A percentile compares a stretch with the other conserved stretches of the same genome.
Conservation (phyloP, 2,888 invertebrate genomes). For the Pyrrhosoma nymphula region DNA sequence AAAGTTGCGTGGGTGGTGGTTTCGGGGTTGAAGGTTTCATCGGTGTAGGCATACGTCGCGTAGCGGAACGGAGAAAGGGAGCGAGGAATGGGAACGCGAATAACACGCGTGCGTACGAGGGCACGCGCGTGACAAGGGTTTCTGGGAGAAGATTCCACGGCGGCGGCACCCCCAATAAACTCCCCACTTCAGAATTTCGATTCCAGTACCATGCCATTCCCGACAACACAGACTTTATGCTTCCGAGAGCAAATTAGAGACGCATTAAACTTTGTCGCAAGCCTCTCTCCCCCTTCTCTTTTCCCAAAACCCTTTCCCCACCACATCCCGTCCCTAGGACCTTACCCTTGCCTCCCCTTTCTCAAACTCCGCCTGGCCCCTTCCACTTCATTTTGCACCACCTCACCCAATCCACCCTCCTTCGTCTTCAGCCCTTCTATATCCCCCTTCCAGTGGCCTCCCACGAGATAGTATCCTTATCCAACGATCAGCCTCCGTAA, state of each 20-base stretch:
- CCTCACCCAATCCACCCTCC: neutral
- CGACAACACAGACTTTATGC: slow-evolving; percentile 41
- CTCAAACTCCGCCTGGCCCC: neutral
- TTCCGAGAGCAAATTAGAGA: slow-evolving; percentile 63
- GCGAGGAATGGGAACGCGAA: neutral
- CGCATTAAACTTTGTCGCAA: slow-evolving; percentile 59
- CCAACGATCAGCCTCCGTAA: neutral
- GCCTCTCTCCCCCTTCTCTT: neutral
- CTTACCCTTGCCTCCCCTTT: neutral
- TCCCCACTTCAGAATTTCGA: neutral
- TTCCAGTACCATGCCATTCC: slow-evolving; percentile 3
- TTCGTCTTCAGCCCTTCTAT: neutral
- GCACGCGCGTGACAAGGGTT: neutral
- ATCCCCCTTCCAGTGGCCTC: neutral
- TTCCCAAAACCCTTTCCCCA: neutral
- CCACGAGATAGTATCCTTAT: neutral
- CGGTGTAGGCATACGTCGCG: neutral
- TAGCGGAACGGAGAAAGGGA: neutral
- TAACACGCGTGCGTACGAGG: neutral
- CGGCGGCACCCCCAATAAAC: neutral
- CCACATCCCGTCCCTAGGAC: neutral
- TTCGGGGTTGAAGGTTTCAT: neutral
- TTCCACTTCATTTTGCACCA: neutral
- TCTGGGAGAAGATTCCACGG: neutral
- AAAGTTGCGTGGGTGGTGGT: neutral